Evolutionary conservation across 2,888 invertebrate genomes (phyloP).

Genomic region (Rhagophthalmus giganteus): DNA sequence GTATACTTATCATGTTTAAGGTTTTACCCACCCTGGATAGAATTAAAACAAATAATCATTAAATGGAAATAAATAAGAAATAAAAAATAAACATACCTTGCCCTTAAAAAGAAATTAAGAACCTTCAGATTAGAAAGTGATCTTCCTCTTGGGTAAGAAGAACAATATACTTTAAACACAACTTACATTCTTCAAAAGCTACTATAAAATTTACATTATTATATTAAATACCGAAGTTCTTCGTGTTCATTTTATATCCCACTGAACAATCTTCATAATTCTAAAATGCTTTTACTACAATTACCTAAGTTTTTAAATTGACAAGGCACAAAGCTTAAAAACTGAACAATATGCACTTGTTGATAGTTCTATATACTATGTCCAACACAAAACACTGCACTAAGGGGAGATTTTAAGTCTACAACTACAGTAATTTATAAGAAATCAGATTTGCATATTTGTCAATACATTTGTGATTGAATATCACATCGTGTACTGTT

Average conservation of each 20-base stretch:
- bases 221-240: no score
- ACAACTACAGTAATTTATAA: conserved; percentile 8
- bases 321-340: conserved; percentile 24
- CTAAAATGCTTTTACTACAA: conserved; percentile 33
- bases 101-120: no score
- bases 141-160: no score
- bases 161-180: no score
- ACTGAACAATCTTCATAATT: not conserved
- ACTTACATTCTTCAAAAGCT: no score
- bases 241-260: not conserved
- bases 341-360: conserved; percentile 9
- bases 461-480: not conserved
- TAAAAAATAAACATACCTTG: no score
- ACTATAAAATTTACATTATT: no score
- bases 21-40: no score
- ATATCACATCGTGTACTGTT: not conserved
- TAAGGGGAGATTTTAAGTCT: conserved; percentile 5
- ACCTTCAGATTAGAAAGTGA: no score
- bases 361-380: conserved; percentile 12
- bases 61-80: no score
- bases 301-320: conserved; percentile 27
- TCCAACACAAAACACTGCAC: conserved; percentile 27
- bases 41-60: no score
- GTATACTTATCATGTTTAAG: no score
- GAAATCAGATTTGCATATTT: conserved; percentile 12